Percentiles rank a stretch among this genome's conserved stretches.
Evolutionary conservation across 2,888 invertebrate genomes (phyloP).

Genomic region (Escarpia spicata): DNA sequence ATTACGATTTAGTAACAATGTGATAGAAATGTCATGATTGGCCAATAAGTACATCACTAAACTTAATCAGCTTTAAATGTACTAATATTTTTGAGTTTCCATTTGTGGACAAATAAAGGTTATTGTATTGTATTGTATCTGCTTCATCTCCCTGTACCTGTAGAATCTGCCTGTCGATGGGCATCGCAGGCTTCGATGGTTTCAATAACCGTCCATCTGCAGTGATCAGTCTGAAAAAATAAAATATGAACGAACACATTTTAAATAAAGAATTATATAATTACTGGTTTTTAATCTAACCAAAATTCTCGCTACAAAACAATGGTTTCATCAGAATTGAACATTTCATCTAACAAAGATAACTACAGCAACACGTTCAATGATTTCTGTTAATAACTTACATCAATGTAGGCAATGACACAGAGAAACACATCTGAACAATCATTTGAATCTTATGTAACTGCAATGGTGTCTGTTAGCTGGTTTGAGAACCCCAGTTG

Average conservation of each 20-base stretch:
- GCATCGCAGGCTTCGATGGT: slow-evolving; percentile 46
- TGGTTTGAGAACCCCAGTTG: too few relatives aligned
- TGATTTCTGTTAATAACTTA: background rate
- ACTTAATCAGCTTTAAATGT: too few relatives aligned
- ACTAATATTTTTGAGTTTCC: too few relatives aligned
- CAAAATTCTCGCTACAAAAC: background rate
- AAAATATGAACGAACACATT: too few relatives aligned
- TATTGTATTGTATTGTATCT: background rate
- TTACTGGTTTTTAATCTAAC: background rate
- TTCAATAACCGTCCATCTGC: slow-evolving; percentile 45
- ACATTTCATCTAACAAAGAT: background rate
- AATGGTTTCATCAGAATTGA: background rate
- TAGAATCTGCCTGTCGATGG: slow-evolving; percentile 47
- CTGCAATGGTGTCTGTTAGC: too few relatives aligned
- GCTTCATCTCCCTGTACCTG: slow-evolving; percentile 36
- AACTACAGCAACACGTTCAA: background rate
- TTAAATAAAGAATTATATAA: background rate
- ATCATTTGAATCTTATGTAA: too few relatives aligned
- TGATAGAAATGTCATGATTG: too few relatives aligned
- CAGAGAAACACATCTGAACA: too few relatives aligned
- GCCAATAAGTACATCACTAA: too few relatives aligned
- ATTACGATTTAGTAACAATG: too few relatives aligned
- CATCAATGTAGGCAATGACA: background rate
- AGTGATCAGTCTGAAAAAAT: slow-evolving; percentile 14
- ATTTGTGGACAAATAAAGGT: too few relatives aligned